Percentiles rank a stretch among this genome's conserved stretches.
phyloP scores from a whole-genome alignment of 2,113 vertebrate genomes.

The Ciconia stormi region DNA sequence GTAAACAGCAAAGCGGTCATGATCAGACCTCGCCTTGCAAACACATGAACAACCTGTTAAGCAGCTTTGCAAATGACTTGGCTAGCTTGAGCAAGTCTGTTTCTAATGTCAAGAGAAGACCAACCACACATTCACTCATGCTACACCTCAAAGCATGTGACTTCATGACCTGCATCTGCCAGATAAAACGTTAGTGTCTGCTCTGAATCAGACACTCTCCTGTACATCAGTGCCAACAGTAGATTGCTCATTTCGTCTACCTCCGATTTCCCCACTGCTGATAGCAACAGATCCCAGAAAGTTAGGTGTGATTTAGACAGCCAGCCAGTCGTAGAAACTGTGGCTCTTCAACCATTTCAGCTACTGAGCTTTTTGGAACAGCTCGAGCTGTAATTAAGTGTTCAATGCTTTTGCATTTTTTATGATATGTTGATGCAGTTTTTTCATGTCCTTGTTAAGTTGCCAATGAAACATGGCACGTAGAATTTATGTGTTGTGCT shows the following conservation, averaged over 20 bases:
- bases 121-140: neutral
- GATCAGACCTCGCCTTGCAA: neutral
- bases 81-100: neutral
- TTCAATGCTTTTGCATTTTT: conserved; percentile 14
- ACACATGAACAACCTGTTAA: neutral
- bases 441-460: neutral
- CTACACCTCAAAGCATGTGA: neutral
- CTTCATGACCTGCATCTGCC: neutral
- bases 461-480: neutral
- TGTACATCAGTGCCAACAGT: neutral
- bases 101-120: neutral
- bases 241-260: neutral
- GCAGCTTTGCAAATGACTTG: neutral
- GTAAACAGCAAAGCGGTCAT: neutral
- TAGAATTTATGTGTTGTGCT: neutral
- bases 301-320: neutral
- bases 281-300: neutral
- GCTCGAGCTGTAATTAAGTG: neutral
- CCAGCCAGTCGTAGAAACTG: neutral
- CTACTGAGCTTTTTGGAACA: neutral
- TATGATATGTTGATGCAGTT: neutral
- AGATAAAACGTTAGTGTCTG: neutral
- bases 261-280: neutral
- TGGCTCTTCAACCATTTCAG: neutral
- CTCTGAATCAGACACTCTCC: neutral